Conservation (phyloP, 2,888 invertebrate genomes). For the Archips xylosteana region DNA sequence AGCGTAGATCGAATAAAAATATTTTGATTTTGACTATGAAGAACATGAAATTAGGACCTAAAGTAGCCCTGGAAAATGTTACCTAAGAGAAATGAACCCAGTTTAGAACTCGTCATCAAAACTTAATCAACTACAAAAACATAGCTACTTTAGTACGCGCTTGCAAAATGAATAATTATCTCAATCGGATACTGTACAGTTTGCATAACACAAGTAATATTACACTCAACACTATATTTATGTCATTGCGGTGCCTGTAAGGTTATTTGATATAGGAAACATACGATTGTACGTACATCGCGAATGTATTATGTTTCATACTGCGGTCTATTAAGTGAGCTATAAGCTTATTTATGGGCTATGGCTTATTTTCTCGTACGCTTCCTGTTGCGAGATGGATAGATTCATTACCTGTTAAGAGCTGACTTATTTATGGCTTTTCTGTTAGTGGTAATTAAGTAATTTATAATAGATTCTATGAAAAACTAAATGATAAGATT, state of each 20-base stretch:
- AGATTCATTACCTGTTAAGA: conserved; percentile 30
- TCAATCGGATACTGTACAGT: conserved; percentile 33
- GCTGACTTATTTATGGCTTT: conserved; percentile 19
- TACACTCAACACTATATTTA: conserved; percentile 32
- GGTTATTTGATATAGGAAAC: conserved; percentile 41
- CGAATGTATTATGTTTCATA: conserved; percentile 29
- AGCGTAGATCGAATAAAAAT: too few species aligned
- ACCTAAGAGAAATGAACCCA: too few species aligned
- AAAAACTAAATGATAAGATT: too few species aligned
- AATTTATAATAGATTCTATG: neutral
- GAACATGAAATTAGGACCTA: neutral
- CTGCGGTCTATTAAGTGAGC: conserved; percentile 37
- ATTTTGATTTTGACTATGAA: too few species aligned
- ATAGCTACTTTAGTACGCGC: neutral
- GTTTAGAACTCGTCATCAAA: neutral
- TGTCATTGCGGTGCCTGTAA: conserved; percentile 33
- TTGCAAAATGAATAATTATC: conserved; percentile 19
- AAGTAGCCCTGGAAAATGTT: too few species aligned
- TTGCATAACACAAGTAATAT: conserved; percentile 36
- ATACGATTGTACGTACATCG: conserved; percentile 21
- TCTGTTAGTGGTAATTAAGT: neutral
- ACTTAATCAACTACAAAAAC: neutral
- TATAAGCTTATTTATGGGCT: conserved; percentile 29
- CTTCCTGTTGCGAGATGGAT: conserved; percentile 29
- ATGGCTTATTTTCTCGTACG: conserved; percentile 34